Base-by-base conservation (phyloP, 2,113 vertebrate genomes). In the Ameiurus melas region DNA sequence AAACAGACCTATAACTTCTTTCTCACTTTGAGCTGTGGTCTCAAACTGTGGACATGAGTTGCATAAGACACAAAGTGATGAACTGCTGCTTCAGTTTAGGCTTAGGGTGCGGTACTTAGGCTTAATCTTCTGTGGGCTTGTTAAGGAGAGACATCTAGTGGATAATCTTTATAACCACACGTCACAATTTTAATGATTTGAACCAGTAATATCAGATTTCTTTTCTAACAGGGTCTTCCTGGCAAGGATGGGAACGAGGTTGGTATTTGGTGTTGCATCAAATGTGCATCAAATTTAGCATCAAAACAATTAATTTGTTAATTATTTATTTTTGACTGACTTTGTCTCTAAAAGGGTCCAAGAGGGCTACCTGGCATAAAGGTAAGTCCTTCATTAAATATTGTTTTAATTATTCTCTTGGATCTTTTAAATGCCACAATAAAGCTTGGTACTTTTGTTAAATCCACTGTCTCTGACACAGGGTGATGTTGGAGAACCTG, bases 181-280 rank as follows among this genome's bases (percentile, higher is more conserved):
- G 80, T 55, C 36, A 60, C 14, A 7, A 25, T 22, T 79, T 33
- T 57, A 80, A 57, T 57, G 14, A 77, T 36, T 1, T n/a, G 55
- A 78, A 43, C 22, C 22, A 7, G 27, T 82, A 30, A 87, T 25
- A 16, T 53, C 66, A 53, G 58, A 64, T 89, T 62, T 86, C 4
- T 1, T 47, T 55, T 85, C 33, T 86, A 47, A 90, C 94, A 94
- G 94, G 96, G 96, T 27, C 91, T 95, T 78, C 90, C 93, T 0
- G 96, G 96, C 87, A 94, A 93, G 86, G 91, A 93, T 0, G 96
- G 96, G 27, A 86, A 90, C 47, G 89, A 81, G 95, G 96, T 97
- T 79, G 93, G 96, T 95, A 80, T 86, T 43, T 51, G 17, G 20
- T 1, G 10, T 57, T 85, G 19, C 22, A 71, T 66, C 13, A 22